Evolutionary conservation across 2,797 vertebrate genomes (phyloP).

Genomic region (Phoebastria nigripes): DNA sequence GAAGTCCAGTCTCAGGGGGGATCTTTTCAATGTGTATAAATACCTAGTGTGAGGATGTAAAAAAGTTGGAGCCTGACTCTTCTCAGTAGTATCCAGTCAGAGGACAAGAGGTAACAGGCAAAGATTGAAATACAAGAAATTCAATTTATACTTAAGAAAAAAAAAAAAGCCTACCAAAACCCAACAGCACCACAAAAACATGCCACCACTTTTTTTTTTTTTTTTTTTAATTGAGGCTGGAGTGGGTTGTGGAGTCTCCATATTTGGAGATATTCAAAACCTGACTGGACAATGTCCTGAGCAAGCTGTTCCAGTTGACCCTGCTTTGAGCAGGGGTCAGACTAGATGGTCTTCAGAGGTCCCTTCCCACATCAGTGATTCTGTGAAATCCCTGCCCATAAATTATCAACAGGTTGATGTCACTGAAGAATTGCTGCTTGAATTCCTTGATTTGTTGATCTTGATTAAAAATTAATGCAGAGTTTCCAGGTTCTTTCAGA

Average conservation of each 20-base stretch:
- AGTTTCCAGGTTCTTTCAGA: neutral
- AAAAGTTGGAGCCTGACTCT: neutral
- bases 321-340: neutral
- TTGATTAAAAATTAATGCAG: neutral
- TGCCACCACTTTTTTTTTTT: neutral
- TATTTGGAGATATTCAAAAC: neutral
- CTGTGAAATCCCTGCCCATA: neutral
- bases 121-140: neutral
- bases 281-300: neutral
- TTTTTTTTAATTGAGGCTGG: neutral
- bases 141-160: neutral
- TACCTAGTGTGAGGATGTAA: neutral
- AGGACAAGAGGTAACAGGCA: neutral
- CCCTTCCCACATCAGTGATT: neutral
- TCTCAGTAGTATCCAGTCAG: neutral
- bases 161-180: neutral
- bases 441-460: neutral
- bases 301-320: neutral
- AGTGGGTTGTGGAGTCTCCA: neutral
- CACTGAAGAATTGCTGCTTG: neutral
- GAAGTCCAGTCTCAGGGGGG: neutral
- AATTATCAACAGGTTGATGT: neutral
- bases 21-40: neutral
- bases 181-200: neutral
- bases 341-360: neutral